These are phyloP conservation scores for Penelope pileata DNA, from an alignment of 2,113 vertebrate genomes.

Conservation along the genomic window DNA sequence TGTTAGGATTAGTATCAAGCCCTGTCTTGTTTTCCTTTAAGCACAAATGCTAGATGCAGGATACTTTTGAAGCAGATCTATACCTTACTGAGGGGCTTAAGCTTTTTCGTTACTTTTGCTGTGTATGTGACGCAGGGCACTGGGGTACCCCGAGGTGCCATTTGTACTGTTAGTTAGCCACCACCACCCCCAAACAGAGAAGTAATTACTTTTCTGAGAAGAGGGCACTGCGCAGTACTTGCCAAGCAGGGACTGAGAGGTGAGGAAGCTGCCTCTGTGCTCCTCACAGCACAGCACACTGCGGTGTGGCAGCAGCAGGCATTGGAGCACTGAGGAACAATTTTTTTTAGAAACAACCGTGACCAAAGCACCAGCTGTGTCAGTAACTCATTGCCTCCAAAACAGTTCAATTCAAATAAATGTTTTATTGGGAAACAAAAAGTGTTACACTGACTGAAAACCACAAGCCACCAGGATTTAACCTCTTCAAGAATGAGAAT, in stretches of 20 bases:
- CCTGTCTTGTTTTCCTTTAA: neutral
- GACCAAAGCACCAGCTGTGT: neutral
- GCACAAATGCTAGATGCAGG: neutral
- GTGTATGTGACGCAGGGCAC: neutral
- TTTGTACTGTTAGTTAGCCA: neutral
- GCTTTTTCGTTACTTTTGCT: neutral
- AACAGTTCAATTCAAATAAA: neutral
- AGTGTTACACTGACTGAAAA: neutral
- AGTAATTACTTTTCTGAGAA: neutral
- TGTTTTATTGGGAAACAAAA: constrained; percentile 70
- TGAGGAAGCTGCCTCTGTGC: too few species aligned
- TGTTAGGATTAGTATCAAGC: too few species aligned
- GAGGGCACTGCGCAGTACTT: neutral
- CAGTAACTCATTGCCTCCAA: neutral
- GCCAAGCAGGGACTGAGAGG: neutral
- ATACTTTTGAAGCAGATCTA: neutral
- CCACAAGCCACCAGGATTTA: neutral
- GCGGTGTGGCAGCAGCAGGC: accelerated
- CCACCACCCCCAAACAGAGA: neutral
- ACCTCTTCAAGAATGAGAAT: neutral
- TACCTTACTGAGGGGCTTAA: neutral
- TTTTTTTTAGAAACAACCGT: neutral
- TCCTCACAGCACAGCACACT: accelerated
- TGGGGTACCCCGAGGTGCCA: neutral
- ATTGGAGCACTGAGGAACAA: neutral